Evolutionary conservation across 2,113 vertebrate genomes (phyloP).

Genomic region (Thinocorus orbignyianus): DNA sequence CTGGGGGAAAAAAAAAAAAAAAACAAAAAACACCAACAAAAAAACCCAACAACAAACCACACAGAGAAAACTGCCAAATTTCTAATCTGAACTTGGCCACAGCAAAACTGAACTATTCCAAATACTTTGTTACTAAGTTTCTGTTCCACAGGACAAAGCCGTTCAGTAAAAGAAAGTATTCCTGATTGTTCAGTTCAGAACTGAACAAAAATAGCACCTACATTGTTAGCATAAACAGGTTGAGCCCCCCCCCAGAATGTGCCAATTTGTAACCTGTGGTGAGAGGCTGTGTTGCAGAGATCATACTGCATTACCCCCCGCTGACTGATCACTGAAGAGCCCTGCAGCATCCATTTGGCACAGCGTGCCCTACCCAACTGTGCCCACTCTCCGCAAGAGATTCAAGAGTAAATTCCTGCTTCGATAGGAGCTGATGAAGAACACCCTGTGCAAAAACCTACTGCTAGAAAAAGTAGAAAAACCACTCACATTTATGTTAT

Average conservation of each 20-base stretch:
- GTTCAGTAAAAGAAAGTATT: neutral
- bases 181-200: neutral
- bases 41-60: neutral
- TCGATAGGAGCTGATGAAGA: neutral
- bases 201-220: neutral
- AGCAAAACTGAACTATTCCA: neutral
- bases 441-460: neutral
- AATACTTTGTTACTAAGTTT: neutral
- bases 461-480: neutral
- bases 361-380: neutral
- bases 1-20: neutral
- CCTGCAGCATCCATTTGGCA: neutral
- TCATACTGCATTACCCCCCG: neutral
- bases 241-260: neutral
- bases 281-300: neutral
- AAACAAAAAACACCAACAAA: neutral
- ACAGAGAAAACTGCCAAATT: neutral
- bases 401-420: neutral
- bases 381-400: neutral
- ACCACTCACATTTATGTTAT: neutral
- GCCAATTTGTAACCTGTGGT: neutral
- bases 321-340: neutral
- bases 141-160: neutral
- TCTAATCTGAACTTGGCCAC: neutral
- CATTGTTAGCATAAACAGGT: neutral